Evolutionary conservation across 2,113 vertebrate genomes (phyloP).

Genomic region (Ceyx melanurus): DNA sequence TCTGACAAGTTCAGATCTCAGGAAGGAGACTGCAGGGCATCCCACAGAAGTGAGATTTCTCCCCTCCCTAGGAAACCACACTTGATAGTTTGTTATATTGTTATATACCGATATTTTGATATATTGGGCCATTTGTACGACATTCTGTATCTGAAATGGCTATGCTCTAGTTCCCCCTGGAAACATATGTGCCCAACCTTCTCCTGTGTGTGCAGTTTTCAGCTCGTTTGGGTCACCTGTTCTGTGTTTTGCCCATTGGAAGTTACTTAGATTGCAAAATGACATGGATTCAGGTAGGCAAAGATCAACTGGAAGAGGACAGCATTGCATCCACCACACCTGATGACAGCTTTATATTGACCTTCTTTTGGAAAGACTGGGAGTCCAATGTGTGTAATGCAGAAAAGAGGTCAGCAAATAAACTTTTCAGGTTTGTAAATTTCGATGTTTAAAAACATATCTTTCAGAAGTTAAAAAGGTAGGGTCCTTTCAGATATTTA

Average conservation of each 20-base stretch:
- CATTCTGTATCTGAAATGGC: not conserved
- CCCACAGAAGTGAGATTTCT: not conserved
- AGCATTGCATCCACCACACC: not conserved
- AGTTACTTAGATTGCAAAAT: not conserved
- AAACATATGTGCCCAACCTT: not conserved
- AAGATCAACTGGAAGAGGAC: not conserved
- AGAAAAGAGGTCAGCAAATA: not conserved
- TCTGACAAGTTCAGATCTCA: not conserved
- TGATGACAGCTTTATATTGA: not conserved
- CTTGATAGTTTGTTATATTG: not conserved
- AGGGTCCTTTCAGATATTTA: not conserved
- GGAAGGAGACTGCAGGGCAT: not conserved
- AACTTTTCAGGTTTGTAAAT: not conserved
- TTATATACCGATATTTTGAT: not conserved
- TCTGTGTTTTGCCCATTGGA: not conserved
- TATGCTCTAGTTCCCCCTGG: fast-evolving
- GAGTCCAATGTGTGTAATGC: not conserved
- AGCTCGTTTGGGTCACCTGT: not conserved
- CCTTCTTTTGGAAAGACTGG: not conserved
- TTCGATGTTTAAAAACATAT: not conserved
- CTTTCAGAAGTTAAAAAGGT: not conserved
- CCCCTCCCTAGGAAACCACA: not conserved
- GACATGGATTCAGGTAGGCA: not conserved
- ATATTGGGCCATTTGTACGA: not conserved
- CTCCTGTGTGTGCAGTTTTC: not conserved